Evolutionary conservation across 1,140 invertebrate genomes (phyloP).

Genomic region (Goniozus legneri): DNA sequence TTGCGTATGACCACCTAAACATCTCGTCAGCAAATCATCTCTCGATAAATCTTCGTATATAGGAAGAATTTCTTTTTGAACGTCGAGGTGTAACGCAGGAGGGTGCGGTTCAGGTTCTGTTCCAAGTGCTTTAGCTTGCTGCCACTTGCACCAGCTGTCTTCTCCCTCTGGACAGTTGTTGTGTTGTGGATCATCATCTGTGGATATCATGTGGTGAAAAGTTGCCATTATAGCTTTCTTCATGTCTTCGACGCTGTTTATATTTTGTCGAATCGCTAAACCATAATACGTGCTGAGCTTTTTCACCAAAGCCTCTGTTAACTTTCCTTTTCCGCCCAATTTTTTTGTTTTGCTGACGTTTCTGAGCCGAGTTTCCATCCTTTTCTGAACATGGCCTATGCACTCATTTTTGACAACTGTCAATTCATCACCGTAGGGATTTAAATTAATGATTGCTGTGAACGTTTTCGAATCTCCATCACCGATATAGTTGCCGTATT

Average conservation of each 20-base stretch:
- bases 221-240: constrained; percentile 8
- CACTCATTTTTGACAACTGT: neutral
- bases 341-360: neutral
- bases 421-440: constrained; percentile 2
- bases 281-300: constrained; percentile 7
- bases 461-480: constrained; percentile 4
- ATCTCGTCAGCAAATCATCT: constrained; percentile 8
- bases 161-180: constrained; percentile 13
- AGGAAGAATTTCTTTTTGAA: constrained; percentile 14
- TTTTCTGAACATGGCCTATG: neutral
- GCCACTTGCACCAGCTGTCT: constrained; percentile 14
- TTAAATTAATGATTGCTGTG: neutral
- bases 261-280: constrained; percentile 4
- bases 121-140: constrained; percentile 12
- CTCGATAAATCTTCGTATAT: constrained; percentile 5
- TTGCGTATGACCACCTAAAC: constrained; percentile 10
- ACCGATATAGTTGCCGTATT: constrained; percentile 3
- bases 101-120: constrained; percentile 7
- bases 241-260: neutral
- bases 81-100: constrained; percentile 10
- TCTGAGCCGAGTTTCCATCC: neutral
- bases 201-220: neutral
- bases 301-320: constrained; percentile 6
- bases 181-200: constrained; percentile 4
- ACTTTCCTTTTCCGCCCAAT: constrained; percentile 2